Evolutionary conservation across 2,113 vertebrate species (phyloP), one percentile per base, ranked within the genome.

Genomic region (Hyla sarda): DNA sequence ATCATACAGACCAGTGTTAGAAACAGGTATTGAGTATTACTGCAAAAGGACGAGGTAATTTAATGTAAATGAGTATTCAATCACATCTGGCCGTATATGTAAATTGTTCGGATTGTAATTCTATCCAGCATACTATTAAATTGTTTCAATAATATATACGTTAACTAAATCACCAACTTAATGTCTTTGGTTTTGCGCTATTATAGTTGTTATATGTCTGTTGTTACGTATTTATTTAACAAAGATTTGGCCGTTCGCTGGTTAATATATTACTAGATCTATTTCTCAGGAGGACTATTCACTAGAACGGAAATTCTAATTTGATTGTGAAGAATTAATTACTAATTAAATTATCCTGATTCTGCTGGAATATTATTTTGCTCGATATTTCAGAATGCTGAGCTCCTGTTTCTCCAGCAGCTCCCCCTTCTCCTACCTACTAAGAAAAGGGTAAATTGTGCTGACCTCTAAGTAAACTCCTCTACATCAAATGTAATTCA

Each of bases 391-490:
- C 30, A 67, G 32, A 21, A 28, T 13, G 17, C 25, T 41, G 80
- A 34, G 54, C 60, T 82, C 80, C 62, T 52, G 60, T 52, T 82
- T 71, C 62, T 12, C 80, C 48, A 47, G 80, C 60, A 71, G 60
- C 60, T 69, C 62, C 45, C 80, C 60, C 28, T 71, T 71, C 25
- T 60, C 23, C 77, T 67, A 50, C 60, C 58, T 81, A 81, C 32
- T 81, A 60, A 62, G 58, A 62, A 81, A 75, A 60, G 72, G 72
- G 82, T 74, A 45, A 75, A 74, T 84, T 47, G 34, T 84, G 32
- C 52, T 84, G 82, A 84, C 82, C 82, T 84, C 52, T 62, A 54
- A 23, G 72, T 75, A 84, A 84, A 84, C 82, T 75, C 54, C 72
- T 75, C 54, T 60, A 75, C 82, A 84, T 75, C 56, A 48, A 84